phyloP scores from a whole-genome alignment of 2,888 invertebrate species.

The Tridacna crocea region DNA sequence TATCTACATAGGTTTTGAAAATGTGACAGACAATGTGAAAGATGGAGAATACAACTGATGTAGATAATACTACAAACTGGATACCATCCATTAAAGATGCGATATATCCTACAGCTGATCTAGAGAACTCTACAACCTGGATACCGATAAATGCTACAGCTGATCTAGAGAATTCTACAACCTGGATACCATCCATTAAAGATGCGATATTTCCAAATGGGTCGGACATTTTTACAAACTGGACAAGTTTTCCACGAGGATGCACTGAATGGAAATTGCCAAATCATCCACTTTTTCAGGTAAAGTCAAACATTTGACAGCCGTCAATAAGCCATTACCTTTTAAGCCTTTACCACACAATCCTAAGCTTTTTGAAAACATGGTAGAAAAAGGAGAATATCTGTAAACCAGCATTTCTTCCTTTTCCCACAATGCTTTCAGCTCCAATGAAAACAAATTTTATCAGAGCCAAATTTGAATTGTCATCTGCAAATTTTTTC shows the following conservation, averaged over 20 bases:
- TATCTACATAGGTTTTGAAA: too few relatives aligned
- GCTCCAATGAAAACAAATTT: too few relatives aligned
- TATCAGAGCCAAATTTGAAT: too few relatives aligned
- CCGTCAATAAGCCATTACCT: neutral
- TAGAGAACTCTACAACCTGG: constrained; percentile 5
- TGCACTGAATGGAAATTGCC: constrained; percentile 52
- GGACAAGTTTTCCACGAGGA: constrained; percentile 38
- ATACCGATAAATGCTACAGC: constrained; percentile 15
- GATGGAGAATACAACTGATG: constrained; percentile 8
- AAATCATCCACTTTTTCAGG: constrained; percentile 85
- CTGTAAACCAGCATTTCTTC: too few relatives aligned
- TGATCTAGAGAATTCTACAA: constrained; percentile 7
- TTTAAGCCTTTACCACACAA: too few relatives aligned
- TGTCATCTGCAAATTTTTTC: too few relatives aligned
- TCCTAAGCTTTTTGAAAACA: too few relatives aligned
- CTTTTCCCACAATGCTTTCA: too few relatives aligned
- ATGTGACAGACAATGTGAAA: too few relatives aligned
- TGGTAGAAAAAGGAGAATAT: too few relatives aligned
- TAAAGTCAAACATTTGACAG: constrained; percentile 77
- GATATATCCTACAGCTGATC: constrained; percentile 28
- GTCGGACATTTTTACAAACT: constrained; percentile 51
- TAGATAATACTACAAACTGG: constrained; percentile 4
- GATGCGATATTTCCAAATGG: constrained; percentile 60
- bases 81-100: constrained; percentile 43
- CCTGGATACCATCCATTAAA: constrained; percentile 14